Evolutionary conservation across 2,888 invertebrate species (phyloP).

Genomic region (Drosophila anomalata): DNA sequence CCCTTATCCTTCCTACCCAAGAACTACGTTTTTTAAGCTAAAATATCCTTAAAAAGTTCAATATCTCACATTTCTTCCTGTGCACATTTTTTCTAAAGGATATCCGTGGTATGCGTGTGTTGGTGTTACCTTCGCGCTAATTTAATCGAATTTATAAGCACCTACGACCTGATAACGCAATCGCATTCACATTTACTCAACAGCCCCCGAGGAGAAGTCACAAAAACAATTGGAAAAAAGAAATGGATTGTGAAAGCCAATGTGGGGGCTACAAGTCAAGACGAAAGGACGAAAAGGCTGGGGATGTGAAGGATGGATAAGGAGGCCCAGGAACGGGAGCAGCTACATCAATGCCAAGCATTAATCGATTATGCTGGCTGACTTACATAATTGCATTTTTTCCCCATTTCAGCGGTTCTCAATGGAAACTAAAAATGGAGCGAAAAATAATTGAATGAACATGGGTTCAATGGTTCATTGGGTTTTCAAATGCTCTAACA

Average conservation of each 20-base stretch:
- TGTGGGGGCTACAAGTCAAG: constrained; percentile 2
- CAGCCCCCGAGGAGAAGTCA: constrained; percentile 29
- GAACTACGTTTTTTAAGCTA: too few relatives aligned
- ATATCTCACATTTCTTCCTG: background rate
- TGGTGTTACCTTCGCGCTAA: constrained; percentile 18
- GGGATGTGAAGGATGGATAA: background rate
- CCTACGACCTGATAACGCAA: constrained; percentile 47
- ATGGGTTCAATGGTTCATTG: background rate
- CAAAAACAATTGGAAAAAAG: constrained; percentile 23
- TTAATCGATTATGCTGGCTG: constrained; percentile 64
- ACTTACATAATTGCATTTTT: constrained; percentile 60
- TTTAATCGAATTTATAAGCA: constrained; percentile 52
- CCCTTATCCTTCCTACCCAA: too few relatives aligned
- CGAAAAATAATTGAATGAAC: constrained; percentile 25
- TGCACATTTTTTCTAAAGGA: background rate
- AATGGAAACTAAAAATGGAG: constrained; percentile 28
- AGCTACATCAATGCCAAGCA: constrained; percentile 66
- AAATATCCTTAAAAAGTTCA: too few relatives aligned
- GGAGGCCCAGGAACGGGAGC: constrained; percentile 21
- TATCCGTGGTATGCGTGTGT: constrained; percentile 4
- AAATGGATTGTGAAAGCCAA: constrained; percentile 2
- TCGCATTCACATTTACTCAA: constrained; percentile 46
- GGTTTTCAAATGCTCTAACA: constrained; percentile 3
- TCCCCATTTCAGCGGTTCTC: constrained; percentile 21
- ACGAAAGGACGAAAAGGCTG: background rate